Evolutionary conservation across 2,797 vertebrate species (phyloP).

Genomic region (Zenarchopterus dispar): DNA sequence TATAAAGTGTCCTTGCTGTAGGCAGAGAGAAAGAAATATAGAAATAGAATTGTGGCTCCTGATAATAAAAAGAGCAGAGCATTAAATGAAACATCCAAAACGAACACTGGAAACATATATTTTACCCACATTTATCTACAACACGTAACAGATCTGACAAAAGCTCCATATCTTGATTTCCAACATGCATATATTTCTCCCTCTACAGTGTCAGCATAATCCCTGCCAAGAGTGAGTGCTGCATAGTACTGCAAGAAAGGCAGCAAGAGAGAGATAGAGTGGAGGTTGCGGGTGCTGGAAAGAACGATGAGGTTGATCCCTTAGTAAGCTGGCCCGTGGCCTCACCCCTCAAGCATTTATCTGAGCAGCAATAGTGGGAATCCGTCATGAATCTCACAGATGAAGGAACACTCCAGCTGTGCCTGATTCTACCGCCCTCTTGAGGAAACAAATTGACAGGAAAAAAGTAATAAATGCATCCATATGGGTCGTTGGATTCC

Average conservation of each 20-base stretch:
- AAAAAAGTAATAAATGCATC: conserved; percentile 43
- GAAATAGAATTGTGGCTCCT: conserved; percentile 25
- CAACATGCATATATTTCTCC: conserved; percentile 57
- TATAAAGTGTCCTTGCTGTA: conserved; percentile 20
- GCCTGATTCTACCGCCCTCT: conserved; percentile 70
- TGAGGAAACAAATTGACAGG: conserved; percentile 51
- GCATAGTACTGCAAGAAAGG: conserved; percentile 37
- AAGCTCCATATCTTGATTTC: conserved; percentile 71
- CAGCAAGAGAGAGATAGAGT: conserved; percentile 15
- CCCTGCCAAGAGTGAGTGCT: conserved; percentile 66
- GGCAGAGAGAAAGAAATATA: conserved; percentile 10
- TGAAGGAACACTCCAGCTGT: conserved; percentile 41
- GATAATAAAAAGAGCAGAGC: conserved; percentile 25
- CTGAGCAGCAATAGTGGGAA: conserved; percentile 49
- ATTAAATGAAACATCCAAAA: conserved; percentile 19
- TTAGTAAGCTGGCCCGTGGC: conserved; percentile 65
- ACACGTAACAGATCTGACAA: conserved; percentile 53
- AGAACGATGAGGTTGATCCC: conserved; percentile 65
- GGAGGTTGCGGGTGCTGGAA: conserved; percentile 27
- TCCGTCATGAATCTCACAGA: conserved; percentile 38
- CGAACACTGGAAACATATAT: conserved; percentile 49
- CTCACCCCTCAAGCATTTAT: conserved; percentile 61
- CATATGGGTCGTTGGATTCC: conserved; percentile 36
- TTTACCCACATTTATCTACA: conserved; percentile 58
- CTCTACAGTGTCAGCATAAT: conserved; percentile 69